Evolutionary conservation across 2,888 invertebrate genomes (phyloP), one percentile per base, ranked within the genome.

Genomic region (Rhorus exstirpatorius): DNA sequence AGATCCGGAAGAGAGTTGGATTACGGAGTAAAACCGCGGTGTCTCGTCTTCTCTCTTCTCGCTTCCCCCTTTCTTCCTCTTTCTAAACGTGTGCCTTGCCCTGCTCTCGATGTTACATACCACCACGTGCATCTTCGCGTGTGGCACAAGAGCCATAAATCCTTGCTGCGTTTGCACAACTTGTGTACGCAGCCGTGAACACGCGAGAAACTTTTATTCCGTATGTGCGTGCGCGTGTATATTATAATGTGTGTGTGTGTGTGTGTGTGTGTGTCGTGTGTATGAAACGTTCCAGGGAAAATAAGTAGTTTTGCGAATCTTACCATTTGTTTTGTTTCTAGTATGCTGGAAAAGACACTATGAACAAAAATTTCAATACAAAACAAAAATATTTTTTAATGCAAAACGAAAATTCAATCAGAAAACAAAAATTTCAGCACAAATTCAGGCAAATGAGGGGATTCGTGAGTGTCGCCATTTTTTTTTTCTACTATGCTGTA

Each of bases 1-100:
- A 84, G 83, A 86, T 86, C 86, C 83, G 83, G 84, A 86, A 83
- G 83, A 84, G 79, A 79, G 83, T 83, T 84, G 65, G 84, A 81
- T 83, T 84, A 83, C 81, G 75, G 74, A 78, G 79, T 81, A 85
- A 84, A 86, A 83, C 68, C 76, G 76, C 83, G 74, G 24, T 67
- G 76, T 78, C 79, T 70, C 68, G 26, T 77, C 67, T 51, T 75
- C 70, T 31, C 31, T 49, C 14, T 26, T 46, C 41, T 38, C 63
- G 35, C 44, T 44, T 44, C 14, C 14, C 38, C 7, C 49, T 46
- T 26, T 41, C 14, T 26, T 51, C 46, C 35, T 1, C 55, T 26
- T 19, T 14, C 68, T 24, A 65, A 68, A 44, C 65, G 26, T 51
- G 67, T 46, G 38, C 72, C 55, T 67, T 67, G 71, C 67, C 58